Base-by-base conservation (phyloP, 2,797 vertebrate species). In the Fundulus diaphanus region DNA sequence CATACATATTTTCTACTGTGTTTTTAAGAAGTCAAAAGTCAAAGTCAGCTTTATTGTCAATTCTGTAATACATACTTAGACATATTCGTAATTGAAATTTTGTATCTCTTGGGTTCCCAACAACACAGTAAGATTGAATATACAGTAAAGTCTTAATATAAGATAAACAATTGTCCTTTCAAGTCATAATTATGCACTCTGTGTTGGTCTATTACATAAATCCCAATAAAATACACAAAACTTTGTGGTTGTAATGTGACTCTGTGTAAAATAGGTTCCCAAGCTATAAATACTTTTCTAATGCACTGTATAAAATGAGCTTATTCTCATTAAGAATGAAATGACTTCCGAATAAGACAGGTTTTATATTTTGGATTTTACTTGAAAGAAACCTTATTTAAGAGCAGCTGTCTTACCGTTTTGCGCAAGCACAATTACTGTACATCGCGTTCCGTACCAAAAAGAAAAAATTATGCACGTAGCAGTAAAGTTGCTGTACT, bases 401-500 rank as follows among this genome's bases (percentile, higher is more conserved):
- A 59, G 24, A 54, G 3, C 31, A 61, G 31, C 15, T 15, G 15
- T 18, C 57, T 61, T 61, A 35, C 20, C 18, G 18, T 35, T 37
- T 24, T 61, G 22, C 59, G 11, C 18, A 61, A 24, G 18, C 33
- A 22, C 29, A 61, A 61, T 33, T 33, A 13, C 22, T 65, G 2
- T 6, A 65, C 35, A 13, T n/a, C 40, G 40, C n/a, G 20, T 13
- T 6, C 24, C 35, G 35, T 40, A 5, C 20, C 61, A 40, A n/a
- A 40, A 66, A 44, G 44, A n/a, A 40, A 66, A 44, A 66, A n/a
- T 9, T 12, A 66, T 24, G 20, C 22, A n/a, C 22, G 24, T 88
- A 75, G 82, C 85, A 59, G n/a, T 83, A 13, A 66, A 79, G 74
- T 81, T 86, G 85, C 59, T 71, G 20, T 83, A 82, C 83, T 85